Evolutionary conservation across 1,140 invertebrate genomes (phyloP).

Genomic region (Zaprionus kolodkinae): DNA sequence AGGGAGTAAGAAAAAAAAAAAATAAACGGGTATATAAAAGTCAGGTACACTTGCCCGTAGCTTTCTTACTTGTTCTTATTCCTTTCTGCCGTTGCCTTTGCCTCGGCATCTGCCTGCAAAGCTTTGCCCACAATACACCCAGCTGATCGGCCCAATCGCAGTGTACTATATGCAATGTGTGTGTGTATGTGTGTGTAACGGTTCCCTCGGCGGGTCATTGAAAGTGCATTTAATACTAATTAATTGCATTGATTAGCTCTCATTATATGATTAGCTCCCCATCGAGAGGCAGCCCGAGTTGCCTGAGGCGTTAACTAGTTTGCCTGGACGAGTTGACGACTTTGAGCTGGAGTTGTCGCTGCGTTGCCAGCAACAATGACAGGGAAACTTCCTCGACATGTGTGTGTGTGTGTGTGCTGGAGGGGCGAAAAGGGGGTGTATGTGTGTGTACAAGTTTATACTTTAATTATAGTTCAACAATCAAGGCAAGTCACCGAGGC

Average conservation of each 20-base stretch:
- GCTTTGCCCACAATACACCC: neutral
- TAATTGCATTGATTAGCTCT: slow-evolving; percentile 79
- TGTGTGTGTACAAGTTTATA: neutral
- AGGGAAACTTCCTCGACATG: neutral
- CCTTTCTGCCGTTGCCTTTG: neutral
- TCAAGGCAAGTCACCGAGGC: neutral
- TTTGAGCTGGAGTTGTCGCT: slow-evolving; percentile 19
- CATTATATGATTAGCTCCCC: slow-evolving; percentile 73
- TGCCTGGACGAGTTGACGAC: slow-evolving; percentile 2
- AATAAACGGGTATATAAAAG: no score
- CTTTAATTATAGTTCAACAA: neutral
- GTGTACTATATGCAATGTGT: neutral
- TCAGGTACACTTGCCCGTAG: no score
- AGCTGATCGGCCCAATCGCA: neutral
- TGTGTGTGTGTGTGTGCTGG: neutral
- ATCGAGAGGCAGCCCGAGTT: slow-evolving; percentile 38
- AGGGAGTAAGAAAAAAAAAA: no score
- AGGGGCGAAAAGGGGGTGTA: no score
- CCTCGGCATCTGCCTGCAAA: neutral
- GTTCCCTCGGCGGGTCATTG: slow-evolving; percentile 31
- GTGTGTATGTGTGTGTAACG: neutral
- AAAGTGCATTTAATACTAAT: slow-evolving; percentile 74
- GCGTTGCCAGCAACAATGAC: slow-evolving; percentile 1
- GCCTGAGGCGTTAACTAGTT: slow-evolving; percentile 47
- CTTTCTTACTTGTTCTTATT: no score